phyloP scores from a whole-genome alignment of 1,140 invertebrate genomes.

The Aricia agestis region DNA sequence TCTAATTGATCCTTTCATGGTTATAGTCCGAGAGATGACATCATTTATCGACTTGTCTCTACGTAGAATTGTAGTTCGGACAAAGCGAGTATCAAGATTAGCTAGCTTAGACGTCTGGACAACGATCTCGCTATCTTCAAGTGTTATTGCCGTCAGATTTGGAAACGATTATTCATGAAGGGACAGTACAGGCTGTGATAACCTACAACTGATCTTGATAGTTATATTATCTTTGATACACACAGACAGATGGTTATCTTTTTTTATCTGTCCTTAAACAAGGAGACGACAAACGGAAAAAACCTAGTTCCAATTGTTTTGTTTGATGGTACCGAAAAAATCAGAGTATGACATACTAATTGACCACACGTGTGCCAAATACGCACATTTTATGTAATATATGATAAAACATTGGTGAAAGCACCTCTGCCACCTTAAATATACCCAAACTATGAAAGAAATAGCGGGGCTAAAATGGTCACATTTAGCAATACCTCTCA shows the following conservation, averaged over 20 bases:
- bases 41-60: not conserved
- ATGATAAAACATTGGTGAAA: too few species aligned
- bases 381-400: too few species aligned
- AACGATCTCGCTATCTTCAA: not conserved
- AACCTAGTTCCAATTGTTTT: constrained; percentile 21
- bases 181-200: too few species aligned
- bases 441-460: too few species aligned
- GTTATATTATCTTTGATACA: not conserved
- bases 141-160: not conserved
- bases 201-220: not conserved
- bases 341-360: not conserved
- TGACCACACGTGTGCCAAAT: too few species aligned
- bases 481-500: too few species aligned
- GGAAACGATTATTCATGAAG: too few species aligned
- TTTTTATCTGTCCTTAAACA: constrained; percentile 21
- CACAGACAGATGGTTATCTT: not conserved
- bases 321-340: constrained; percentile 14
- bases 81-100: not conserved
- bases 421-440: too few species aligned
- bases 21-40: not conserved
- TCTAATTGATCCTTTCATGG: not conserved
- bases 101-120: not conserved
- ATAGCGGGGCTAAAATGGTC: too few species aligned
- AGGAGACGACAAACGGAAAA: constrained; percentile 17
- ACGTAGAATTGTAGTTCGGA: not conserved